Evolutionary conservation across 2,113 vertebrate species (phyloP).

Genomic region (Eublepharis macularius): DNA sequence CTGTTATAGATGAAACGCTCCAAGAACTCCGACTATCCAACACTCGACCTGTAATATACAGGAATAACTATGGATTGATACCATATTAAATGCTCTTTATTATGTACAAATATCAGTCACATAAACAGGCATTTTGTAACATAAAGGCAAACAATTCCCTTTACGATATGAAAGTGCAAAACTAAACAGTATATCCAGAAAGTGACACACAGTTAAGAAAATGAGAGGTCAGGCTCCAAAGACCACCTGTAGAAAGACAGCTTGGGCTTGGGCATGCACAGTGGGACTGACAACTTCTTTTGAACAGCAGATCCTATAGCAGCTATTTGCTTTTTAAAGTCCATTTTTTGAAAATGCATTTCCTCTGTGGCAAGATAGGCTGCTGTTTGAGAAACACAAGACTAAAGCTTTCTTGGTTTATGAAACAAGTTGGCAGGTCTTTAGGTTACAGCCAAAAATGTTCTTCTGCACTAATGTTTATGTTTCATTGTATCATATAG

Average conservation of each 20-base stretch:
- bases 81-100: fast-evolving
- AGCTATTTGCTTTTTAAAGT: not conserved
- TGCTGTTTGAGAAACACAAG: not conserved
- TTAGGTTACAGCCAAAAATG: not conserved
- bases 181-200: not conserved
- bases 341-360: not conserved
- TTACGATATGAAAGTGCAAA: not conserved
- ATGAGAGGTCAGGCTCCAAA: not conserved
- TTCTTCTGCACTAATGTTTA: not conserved
- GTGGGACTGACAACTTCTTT: not conserved
- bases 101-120: not conserved
- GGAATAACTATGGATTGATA: not conserved
- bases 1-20: constrained; percentile 86
- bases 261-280: not conserved
- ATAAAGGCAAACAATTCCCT: not conserved
- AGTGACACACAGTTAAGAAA: too few species aligned
- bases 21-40: constrained; percentile 89
- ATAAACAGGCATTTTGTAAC: not conserved
- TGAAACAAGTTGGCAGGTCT: not conserved
- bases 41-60: constrained; percentile 84
- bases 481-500: not conserved
- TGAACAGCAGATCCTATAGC: not conserved
- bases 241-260: not conserved
- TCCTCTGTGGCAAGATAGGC: not conserved
- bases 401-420: too few species aligned